Evolutionary conservation across 1,140 invertebrate genomes (phyloP).

Genomic region (Grapholita molesta): DNA sequence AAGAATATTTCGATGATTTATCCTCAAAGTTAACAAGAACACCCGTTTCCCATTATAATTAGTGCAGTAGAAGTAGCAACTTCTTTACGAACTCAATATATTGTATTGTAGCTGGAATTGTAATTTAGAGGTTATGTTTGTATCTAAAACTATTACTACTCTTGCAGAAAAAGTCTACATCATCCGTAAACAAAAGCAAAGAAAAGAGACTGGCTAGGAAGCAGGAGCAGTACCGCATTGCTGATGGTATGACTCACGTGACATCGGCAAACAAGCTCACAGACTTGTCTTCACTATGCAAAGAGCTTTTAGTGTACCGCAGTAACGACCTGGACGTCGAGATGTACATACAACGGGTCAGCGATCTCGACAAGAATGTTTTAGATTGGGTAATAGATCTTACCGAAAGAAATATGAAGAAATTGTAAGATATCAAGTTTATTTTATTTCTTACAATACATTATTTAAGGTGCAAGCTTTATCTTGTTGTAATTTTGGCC

Average conservation of each 20-base stretch:
- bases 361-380: constrained; percentile 56
- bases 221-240: constrained; percentile 62
- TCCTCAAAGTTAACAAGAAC: background rate
- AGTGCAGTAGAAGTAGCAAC: background rate
- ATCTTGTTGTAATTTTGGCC: too few species aligned
- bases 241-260: constrained; percentile 64
- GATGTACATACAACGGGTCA: constrained; percentile 62
- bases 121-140: background rate
- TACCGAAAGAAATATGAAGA: constrained; percentile 81
- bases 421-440: constrained; percentile 66
- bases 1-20: background rate
- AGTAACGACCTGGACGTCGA: constrained; percentile 57
- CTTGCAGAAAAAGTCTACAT: constrained; percentile 59
- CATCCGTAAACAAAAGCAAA: constrained; percentile 56
- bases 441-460: too few species aligned
- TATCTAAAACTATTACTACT: background rate
- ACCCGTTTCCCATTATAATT: background rate
- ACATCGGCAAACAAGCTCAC: constrained; percentile 61
- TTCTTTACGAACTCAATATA: background rate
- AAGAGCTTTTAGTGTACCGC: constrained; percentile 54
- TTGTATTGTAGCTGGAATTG: background rate
- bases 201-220: constrained; percentile 68
- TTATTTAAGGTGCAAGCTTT: too few species aligned
- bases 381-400: constrained; percentile 79
- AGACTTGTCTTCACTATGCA: constrained; percentile 52